Percentiles rank a stretch among this genome's conserved stretches.
Conservation (phyloP, 92 coral and sea anemone genomes). For the Pocillopora grandis region DNA sequence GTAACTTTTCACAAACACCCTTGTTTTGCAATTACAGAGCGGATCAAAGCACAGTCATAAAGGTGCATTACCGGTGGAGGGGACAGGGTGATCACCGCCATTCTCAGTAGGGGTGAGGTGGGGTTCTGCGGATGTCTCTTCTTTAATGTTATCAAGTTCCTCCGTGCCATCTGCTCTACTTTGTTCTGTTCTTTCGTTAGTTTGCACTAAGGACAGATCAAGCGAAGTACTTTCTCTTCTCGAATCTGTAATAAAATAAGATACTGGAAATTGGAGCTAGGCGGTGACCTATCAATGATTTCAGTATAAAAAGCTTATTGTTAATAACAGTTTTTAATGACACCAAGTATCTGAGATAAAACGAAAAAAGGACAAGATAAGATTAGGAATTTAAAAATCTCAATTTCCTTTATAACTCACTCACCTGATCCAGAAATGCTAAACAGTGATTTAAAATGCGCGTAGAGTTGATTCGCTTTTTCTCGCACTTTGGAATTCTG, state of each 20-base stretch:
- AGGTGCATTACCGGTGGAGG: slow-evolving; percentile 17
- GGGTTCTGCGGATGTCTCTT: not conserved
- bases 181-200: slow-evolving; percentile 24
- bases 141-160: not conserved
- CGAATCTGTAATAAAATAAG: not conserved
- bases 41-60: not conserved
- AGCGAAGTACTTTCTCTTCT: slow-evolving; percentile 7
- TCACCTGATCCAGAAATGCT: slow-evolving; percentile 72
- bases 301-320: not conserved
- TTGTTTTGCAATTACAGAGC: too few relatives aligned
- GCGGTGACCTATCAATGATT: not conserved
- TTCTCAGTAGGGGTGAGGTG: slow-evolving; percentile 37
- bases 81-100: slow-evolving; percentile 22
- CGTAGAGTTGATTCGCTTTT: slow-evolving; percentile 81
- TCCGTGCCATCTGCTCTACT: not conserved
- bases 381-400: not conserved
- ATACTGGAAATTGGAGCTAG: slow-evolving; percentile 3
- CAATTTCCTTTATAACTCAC: not conserved
- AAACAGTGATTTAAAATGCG: slow-evolving; percentile 80
- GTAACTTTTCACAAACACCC: too few relatives aligned
- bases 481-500: slow-evolving; percentile 86
- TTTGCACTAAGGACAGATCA: slow-evolving; percentile 10
- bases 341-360: not conserved
- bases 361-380: too few relatives aligned
- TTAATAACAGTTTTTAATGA: not conserved